Evolutionary conservation across 2,113 vertebrate species (phyloP), one percentile per base, ranked within the genome.

Genomic region (Poeciliopsis prolifica): DNA sequence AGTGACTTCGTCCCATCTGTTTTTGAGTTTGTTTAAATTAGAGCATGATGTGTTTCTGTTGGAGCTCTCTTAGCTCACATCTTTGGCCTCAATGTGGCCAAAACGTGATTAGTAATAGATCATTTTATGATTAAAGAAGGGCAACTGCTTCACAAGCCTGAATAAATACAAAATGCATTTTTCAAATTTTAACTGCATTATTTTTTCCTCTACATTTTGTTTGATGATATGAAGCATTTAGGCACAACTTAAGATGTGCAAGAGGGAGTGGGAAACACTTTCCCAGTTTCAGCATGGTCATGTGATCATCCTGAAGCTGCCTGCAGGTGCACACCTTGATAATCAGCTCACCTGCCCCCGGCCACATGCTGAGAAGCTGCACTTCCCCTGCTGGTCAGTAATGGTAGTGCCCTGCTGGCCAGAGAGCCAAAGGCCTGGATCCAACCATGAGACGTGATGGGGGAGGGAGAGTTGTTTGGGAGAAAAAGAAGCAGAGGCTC

Each of bases 321-420:
- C 5, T 30, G n/a, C 65, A 30, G 29, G 5, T 24, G 29, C 42
- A 68, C 33, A 79, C 29, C 66, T 19, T 74, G 26, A 68, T 70
- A 28, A 58, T 72, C 72, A 68, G 60, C 70, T 75, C 80, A 88
- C 81, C 81, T 83, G 76, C 61, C 84, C 67, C 72, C 83, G 69
- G 84, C 79, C 84, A 73, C 86, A 82, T 61, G 80, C 82, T 67
- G 82, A 81, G 77, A 80, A 80, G 30, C 67, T 80, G 71, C 76
- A 30, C 75, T 79, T 82, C 85, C 86, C 88, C 87, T 83, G 87
- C 88, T 89, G 87, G 84, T 77, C 80, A 83, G 68, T 88, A 81
- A 88, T 86, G 86, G 87, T 85, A 83, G 65, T 33, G 76, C 68
- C 66, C 68, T 71, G 83, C 80, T 86, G 78, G 81, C 74, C 63